phyloP scores from a whole-genome alignment of 2,797 vertebrate genomes.

The Lindbergichthys nudifrons region DNA sequence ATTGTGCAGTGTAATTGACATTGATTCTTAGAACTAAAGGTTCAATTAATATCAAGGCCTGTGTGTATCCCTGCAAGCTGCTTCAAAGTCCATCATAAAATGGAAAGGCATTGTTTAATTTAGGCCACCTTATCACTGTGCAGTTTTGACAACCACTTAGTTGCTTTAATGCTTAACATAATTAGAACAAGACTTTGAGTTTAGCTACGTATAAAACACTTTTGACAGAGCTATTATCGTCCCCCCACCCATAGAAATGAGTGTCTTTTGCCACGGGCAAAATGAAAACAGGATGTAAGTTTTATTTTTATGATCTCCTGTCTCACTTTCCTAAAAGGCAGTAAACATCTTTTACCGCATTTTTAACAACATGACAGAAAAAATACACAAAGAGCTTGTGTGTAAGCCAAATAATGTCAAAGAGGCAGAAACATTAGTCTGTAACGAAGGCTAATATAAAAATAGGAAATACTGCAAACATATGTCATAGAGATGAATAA shows the following conservation, averaged over 20 bases:
- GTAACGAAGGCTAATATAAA: conserved; percentile 14
- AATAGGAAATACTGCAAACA: conserved; percentile 3
- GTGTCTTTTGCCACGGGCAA: conserved; percentile 58
- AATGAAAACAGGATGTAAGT: conserved; percentile 53
- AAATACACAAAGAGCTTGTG: background rate
- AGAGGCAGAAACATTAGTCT: conserved; percentile 3
- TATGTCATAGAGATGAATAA: background rate
- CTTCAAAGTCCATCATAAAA: conserved; percentile 69
- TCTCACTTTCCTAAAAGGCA: conserved; percentile 50
- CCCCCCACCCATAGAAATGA: conserved; percentile 56
- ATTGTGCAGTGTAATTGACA: conserved; percentile 71
- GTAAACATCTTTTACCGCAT: conserved; percentile 49
- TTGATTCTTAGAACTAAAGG: conserved; percentile 81
- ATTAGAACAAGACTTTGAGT: conserved; percentile 71
- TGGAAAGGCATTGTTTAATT: conserved; percentile 74
- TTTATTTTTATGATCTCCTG: conserved; percentile 61
- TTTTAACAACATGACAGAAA: conserved; percentile 25
- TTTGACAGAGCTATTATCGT: conserved; percentile 74
- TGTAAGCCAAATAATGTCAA: conserved; percentile 8
- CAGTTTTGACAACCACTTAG: conserved; percentile 73
- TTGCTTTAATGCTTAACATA: conserved; percentile 76
- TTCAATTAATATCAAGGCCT: conserved; percentile 78
- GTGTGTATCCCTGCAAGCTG: conserved; percentile 68
- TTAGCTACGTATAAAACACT: conserved; percentile 69
- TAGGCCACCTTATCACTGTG: conserved; percentile 57